A percentile compares a stretch with the other conserved stretches of the same genome.
Evolutionary conservation across 2,797 vertebrate species (phyloP).

Genomic region (Pseudopleuronectes americanus): DNA sequence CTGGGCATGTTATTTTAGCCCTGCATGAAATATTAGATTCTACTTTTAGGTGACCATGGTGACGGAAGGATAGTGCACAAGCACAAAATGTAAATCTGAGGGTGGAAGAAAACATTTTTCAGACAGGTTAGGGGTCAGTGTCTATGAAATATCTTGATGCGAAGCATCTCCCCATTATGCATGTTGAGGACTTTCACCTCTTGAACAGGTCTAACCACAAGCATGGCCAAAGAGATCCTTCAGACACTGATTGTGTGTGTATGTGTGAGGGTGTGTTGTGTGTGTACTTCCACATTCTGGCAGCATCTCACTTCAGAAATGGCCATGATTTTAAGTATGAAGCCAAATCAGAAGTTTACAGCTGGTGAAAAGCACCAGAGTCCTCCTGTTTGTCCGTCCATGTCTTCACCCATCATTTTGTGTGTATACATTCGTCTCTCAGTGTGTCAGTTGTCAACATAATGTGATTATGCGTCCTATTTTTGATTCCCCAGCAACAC

Average conservation of each 20-base stretch:
- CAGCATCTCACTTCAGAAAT: conserved; percentile 43
- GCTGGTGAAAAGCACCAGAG: conserved; percentile 35
- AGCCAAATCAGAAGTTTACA: conserved; percentile 42
- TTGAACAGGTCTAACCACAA: conserved; percentile 49
- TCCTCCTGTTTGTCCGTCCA: not conserved
- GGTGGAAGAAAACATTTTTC: conserved; percentile 32
- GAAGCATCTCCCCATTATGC: conserved; percentile 34
- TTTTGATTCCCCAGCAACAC: conserved; percentile 75
- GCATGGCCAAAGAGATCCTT: conserved; percentile 33
- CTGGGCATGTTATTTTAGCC: conserved; percentile 60
- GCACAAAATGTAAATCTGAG: conserved; percentile 56
- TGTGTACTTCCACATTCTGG: conserved; percentile 20
- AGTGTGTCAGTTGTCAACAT: conserved; percentile 71
- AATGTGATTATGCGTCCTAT: conserved; percentile 75
- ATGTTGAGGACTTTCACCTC: conserved; percentile 35
- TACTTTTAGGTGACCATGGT: conserved; percentile 44
- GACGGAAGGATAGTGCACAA: conserved; percentile 47
- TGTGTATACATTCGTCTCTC: conserved; percentile 28
- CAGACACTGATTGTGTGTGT: conserved; percentile 38
- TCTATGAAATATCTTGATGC: conserved; percentile 51
- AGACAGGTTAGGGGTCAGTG: conserved; percentile 50
- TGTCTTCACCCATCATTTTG: conserved; percentile 18
- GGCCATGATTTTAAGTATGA: conserved; percentile 48
- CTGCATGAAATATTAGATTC: conserved; percentile 53
- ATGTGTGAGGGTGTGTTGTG: conserved; percentile 8